These are phyloP conservation scores for Aldabrachelys gigantea DNA, from an alignment of 2,113 vertebrate species.

Conservation along the genomic window DNA sequence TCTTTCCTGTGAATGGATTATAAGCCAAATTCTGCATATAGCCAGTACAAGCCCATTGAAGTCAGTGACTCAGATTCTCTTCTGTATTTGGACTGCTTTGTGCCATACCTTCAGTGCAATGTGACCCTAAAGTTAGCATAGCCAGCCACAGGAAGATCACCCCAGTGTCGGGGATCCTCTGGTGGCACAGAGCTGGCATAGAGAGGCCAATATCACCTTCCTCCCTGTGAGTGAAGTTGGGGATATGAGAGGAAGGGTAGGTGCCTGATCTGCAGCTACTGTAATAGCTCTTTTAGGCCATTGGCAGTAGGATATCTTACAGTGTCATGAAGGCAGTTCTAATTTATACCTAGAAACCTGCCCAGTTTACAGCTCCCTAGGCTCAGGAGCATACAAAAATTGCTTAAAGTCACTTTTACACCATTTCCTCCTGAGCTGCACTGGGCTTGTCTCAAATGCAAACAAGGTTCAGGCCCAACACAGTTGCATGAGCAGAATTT, in stretches of 20 bases:
- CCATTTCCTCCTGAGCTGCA: background rate
- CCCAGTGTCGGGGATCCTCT: background rate
- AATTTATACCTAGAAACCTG: background rate
- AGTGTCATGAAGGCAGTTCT: background rate
- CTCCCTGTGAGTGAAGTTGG: background rate
- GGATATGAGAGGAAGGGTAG: background rate
- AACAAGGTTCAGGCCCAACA: background rate
- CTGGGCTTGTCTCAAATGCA: background rate
- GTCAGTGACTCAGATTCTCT: background rate
- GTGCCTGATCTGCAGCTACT: background rate
- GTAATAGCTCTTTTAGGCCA: constrained; percentile 13
- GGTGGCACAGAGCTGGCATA: accelerated
- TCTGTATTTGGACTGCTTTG: background rate
- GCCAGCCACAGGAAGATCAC: accelerated
- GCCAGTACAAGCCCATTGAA: background rate
- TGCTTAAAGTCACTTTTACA: background rate
- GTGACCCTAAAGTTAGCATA: background rate
- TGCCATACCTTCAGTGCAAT: background rate
- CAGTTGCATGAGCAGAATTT: background rate
- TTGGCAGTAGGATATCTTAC: background rate
- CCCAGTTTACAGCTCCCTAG: background rate
- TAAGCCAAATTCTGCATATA: background rate
- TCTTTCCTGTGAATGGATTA: constrained; percentile 35
- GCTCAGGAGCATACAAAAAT: background rate
- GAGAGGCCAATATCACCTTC: background rate